Evolutionary conservation across 1,140 invertebrate genomes (phyloP), one percentile per base, ranked within the genome.

Genomic region (Drosophila azteca): DNA sequence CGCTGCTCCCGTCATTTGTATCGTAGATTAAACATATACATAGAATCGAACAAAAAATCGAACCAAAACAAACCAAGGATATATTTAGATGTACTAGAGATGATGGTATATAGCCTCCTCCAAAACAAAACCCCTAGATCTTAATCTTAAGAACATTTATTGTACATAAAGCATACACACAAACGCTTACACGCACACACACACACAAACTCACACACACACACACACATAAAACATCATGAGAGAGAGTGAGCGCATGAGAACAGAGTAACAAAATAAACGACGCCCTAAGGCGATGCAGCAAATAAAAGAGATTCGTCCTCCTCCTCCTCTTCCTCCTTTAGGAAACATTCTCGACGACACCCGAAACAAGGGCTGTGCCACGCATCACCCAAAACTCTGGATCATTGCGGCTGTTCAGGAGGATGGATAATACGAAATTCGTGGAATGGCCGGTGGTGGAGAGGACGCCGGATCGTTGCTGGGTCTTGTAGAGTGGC

Each of bases 401-500:
- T 65, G 94, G 93, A 8, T 92, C 81, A 62, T 93, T 91, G 13
- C 92, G 73, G 1, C 95, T 94, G 6, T 95, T 94, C 49, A 98
- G 83, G 31, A 97, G 92, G 0, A 97, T 94, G n/a, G 95, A 92
- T 6, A 97, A 93, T 6, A 98, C 96, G 91, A 97, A 97, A 92
- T 97, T 98, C 1, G 97, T 97, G 55, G 96, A 97, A 85, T 97
- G 96, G 2, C 97, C 97, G 4, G 96, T 97, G 0, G 97, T 97
- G 22, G 96, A 97, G 6, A 98, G 93, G 1, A 95, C 94, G 46
- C 97, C 97, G 29, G 96, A 96, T 57, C 97, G 92, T 46, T 95
- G 93, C n/a, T 95, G 94, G 1, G 97, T 97, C 93, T 97, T 98
- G 89, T 98, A 98, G 8, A 97, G 90, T 0, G 97, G 97, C 44